Base-by-base conservation (phyloP, 2,888 invertebrate species). In the Atethmia centrago region DNA sequence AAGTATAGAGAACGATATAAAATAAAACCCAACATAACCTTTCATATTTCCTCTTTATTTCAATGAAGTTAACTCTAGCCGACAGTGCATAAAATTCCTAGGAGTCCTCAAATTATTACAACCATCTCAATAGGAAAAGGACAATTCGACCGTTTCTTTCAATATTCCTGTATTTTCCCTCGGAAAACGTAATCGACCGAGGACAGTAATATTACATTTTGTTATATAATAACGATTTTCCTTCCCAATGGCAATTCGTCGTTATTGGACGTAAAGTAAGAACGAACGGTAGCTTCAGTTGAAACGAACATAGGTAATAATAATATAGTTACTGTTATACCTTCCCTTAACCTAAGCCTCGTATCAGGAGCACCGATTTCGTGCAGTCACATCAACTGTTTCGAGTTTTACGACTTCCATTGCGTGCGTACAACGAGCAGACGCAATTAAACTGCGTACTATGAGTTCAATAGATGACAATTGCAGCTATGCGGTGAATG, bases 321-420 rank as follows among this genome's bases (percentile, higher is more conserved):
- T 93, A 94, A 91, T 93, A 94, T 92, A 94, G 93, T 94, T 94
- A 94, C 93, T 93, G 93, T 92, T 93, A 94, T 94, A 94, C 90
- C 90, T 93, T 92, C 92, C 90, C 90, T 90, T 90, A 90, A 90
- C 90, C 90, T 90, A 90, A 89, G 88, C 85, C 84, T 86, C 83
- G 88, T 88, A 87, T 87, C 74, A 88, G 36, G 71, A 82, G 77
- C 70, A 74, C 58, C 76, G 70, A 85, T 88, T 85, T 84, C 83
- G 76, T 81, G 79, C 73, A 68, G 77, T 71, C 66, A 69, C 61
- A 83, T 74, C 78, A 82, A 83, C 71, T 71, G 80, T 85, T 87
- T 88, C 77, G 85, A 73, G 67, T 79, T 86, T 85, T 82, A 86
- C 85, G 80, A 80, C 74, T 83, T 92, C 77, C 93, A 93, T 90